Conservation (phyloP, 2,797 vertebrate species). For the Anisognathus igniventris region DNA sequence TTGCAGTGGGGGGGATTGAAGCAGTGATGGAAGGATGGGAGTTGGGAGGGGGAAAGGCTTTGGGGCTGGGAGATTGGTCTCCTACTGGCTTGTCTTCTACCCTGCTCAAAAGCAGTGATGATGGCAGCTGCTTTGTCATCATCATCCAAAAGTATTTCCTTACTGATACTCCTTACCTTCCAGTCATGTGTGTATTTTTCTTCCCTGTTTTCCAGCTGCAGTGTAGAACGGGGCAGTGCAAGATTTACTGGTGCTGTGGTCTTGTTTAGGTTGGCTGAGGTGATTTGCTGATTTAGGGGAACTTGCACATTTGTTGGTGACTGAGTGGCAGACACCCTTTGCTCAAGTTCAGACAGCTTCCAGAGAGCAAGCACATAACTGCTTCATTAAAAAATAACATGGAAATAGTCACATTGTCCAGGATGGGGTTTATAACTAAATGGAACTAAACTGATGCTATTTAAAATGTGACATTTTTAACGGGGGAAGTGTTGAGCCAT, state of each 20-base stretch:
- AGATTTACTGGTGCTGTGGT: neutral
- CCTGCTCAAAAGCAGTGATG: neutral
- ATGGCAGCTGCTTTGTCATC: neutral
- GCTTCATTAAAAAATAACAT: neutral
- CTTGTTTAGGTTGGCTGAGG: neutral
- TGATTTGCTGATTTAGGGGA: neutral
- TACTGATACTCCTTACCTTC: neutral
- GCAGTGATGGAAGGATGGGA: neutral
- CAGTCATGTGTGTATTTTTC: neutral
- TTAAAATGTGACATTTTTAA: constrained; percentile 16
- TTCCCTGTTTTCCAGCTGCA: neutral
- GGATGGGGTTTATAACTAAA: neutral
- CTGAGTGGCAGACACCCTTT: neutral
- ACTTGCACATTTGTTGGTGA: neutral
- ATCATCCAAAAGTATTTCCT: neutral
- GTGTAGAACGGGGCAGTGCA: fast-evolving
- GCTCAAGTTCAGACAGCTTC: neutral
- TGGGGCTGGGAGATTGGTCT: neutral
- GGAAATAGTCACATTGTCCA: neutral
- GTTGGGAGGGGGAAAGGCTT: neutral
- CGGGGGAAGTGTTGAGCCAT: neutral
- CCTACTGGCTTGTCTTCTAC: neutral
- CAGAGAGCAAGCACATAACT: neutral
- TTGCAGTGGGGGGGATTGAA: neutral
- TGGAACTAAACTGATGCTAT: neutral